phyloP scores from a whole-genome alignment of 2,888 invertebrate genomes.

The Baronia brevicornis region DNA sequence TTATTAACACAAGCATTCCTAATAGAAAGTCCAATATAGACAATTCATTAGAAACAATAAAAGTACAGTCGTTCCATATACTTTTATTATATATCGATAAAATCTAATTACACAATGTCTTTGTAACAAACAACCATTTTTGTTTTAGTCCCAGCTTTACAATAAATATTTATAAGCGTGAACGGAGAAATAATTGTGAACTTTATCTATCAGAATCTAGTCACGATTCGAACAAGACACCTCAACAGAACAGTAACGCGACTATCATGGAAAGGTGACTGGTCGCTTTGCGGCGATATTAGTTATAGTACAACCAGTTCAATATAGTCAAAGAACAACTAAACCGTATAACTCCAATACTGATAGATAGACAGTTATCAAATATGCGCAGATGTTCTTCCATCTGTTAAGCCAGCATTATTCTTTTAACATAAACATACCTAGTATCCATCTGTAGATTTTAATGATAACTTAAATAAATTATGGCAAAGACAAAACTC shows the following conservation, averaged over 20 bases:
- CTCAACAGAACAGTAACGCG: constrained; percentile 44
- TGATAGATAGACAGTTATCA: too few species aligned
- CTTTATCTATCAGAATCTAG: constrained; percentile 49
- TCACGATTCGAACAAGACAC: constrained; percentile 59
- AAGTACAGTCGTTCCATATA: background rate
- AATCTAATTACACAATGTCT: constrained; percentile 14
- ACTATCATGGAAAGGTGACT: constrained; percentile 40
- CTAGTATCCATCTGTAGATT: too few species aligned
- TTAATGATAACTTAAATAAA: too few species aligned
- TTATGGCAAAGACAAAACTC: too few species aligned
- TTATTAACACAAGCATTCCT: too few species aligned
- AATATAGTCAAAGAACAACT: constrained; percentile 1
- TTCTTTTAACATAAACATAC: too few species aligned
- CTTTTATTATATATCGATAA: background rate
- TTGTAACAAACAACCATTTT: constrained; percentile 21
- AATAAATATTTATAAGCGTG: constrained; percentile 43
- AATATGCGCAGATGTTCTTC: too few species aligned
- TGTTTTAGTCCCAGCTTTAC: constrained; percentile 26
- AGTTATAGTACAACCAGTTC: constrained; percentile 32
- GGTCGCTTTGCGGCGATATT: constrained; percentile 34
- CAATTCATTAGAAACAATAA: too few species aligned
- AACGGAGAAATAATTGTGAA: constrained; percentile 32
- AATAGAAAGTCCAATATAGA: too few species aligned
- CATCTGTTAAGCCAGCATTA: too few species aligned
- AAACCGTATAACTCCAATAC: too few species aligned